These are phyloP conservation scores for Polypterus senegalus DNA, from an alignment of 2,113 vertebrate species.

Conservation along the genomic window DNA sequence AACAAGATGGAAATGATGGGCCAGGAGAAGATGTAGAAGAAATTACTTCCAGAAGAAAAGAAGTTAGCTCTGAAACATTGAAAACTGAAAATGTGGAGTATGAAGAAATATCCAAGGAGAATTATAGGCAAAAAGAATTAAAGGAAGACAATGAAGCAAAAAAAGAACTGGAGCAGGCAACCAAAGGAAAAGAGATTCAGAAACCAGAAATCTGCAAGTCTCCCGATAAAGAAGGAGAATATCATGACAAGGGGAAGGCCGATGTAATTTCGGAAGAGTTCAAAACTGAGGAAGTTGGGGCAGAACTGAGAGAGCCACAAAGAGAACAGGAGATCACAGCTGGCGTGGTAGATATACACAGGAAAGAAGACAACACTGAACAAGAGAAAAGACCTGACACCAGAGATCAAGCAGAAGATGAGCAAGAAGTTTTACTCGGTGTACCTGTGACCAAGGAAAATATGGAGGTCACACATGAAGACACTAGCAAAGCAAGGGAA, in stretches of 20 bases:
- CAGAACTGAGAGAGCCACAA: constrained; percentile 1
- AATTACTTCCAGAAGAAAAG: constrained; percentile 1
- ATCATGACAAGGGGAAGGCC: neutral
- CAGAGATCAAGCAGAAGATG: neutral
- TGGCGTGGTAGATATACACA: neutral
- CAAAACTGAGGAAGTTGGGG: neutral
- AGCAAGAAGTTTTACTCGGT: neutral
- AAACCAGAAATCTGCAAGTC: neutral
- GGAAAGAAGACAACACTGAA: neutral
- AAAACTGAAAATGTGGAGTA: neutral
- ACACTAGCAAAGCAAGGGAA: constrained; percentile 1
- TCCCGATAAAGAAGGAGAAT: neutral
- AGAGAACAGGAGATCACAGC: neutral
- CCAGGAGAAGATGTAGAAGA: constrained; percentile 8
- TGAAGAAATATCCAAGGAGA: neutral
- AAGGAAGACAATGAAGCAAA: neutral
- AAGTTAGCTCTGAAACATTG: neutral
- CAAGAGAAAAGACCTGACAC: neutral
- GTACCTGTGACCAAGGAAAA: neutral
- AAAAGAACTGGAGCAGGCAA: neutral
- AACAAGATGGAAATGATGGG: constrained; percentile 8
- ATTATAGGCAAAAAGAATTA: neutral
- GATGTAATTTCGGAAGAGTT: neutral
- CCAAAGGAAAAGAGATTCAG: neutral
- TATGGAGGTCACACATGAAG: neutral